These are phyloP conservation scores for Limnephilus marmoratus DNA, from an alignment of 2,888 invertebrate species.

Conservation along the genomic window DNA sequence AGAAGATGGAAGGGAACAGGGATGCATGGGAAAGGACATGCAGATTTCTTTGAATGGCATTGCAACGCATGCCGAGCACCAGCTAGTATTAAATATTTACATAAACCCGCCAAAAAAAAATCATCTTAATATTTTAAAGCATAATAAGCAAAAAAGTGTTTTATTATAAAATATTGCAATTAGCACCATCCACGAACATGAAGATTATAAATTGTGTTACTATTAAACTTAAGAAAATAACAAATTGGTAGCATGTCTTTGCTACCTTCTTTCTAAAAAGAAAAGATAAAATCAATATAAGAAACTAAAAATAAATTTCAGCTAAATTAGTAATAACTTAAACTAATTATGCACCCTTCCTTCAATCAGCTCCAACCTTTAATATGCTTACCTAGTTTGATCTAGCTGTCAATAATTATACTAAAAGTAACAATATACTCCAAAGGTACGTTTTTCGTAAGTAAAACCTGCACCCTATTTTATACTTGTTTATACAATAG, in stretches of 20 bases:
- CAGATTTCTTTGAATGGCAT: too few species aligned
- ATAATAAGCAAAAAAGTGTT: too few species aligned
- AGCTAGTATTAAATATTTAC: too few species aligned
- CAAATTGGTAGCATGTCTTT: background rate
- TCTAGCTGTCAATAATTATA: background rate
- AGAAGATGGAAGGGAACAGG: too few species aligned
- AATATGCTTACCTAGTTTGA: background rate
- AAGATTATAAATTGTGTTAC: too few species aligned
- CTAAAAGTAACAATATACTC: conserved; percentile 3
- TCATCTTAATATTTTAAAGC: too few species aligned
- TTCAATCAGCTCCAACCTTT: background rate
- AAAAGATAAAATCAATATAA: background rate
- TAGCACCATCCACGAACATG: too few species aligned
- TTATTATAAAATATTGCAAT: too few species aligned
- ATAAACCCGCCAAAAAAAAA: too few species aligned
- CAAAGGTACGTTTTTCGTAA: background rate
- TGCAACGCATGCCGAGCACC: too few species aligned
- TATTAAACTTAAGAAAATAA: too few species aligned
- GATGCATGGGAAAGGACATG: too few species aligned
- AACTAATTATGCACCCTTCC: background rate
- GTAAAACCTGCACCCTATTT: background rate
- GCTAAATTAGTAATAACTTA: background rate
- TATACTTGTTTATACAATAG: background rate
- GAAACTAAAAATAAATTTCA: background rate
- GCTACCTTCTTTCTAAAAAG: background rate